These are phyloP conservation scores for Euplexia lucipara DNA, from an alignment of 2,888 invertebrate genomes.

Conservation along the genomic window DNA sequence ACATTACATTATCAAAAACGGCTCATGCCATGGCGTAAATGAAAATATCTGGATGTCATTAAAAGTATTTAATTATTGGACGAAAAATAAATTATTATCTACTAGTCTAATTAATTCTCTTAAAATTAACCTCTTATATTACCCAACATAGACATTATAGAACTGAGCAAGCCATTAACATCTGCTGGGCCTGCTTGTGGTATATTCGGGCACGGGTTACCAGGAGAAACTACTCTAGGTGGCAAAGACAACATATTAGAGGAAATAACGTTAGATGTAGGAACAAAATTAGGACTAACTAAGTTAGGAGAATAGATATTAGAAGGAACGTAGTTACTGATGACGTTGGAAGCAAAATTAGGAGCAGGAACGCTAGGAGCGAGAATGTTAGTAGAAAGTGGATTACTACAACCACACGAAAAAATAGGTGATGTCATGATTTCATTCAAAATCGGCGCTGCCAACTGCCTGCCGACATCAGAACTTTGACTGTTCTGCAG, in stretches of 20 bases:
- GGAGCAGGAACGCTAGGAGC: conserved; percentile 24
- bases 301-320: conserved; percentile 35
- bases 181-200: conserved; percentile 35
- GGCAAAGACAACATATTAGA: conserved; percentile 21
- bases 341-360: conserved; percentile 36
- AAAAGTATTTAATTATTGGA: conserved; percentile 37
- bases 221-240: conserved; percentile 25
- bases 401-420: conserved; percentile 72
- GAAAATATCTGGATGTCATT: too few relatives aligned
- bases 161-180: conserved; percentile 43
- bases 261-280: conserved; percentile 26
- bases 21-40: too few relatives aligned
- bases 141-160: conserved; percentile 51
- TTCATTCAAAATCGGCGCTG: conserved; percentile 75
- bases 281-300: conserved; percentile 38
- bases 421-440: conserved; percentile 69
- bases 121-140: conserved; percentile 43
- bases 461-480: conserved; percentile 71
- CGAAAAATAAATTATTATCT: conserved; percentile 5
- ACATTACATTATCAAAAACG: too few relatives aligned
- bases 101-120: background rate
- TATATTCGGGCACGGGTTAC: conserved; percentile 20
- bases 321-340: conserved; percentile 47
- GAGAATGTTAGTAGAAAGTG: conserved; percentile 56
- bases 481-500: conserved; percentile 74